Evolutionary conservation across 2,797 vertebrate species (phyloP).

Genomic region (Fratercula arctica): DNA sequence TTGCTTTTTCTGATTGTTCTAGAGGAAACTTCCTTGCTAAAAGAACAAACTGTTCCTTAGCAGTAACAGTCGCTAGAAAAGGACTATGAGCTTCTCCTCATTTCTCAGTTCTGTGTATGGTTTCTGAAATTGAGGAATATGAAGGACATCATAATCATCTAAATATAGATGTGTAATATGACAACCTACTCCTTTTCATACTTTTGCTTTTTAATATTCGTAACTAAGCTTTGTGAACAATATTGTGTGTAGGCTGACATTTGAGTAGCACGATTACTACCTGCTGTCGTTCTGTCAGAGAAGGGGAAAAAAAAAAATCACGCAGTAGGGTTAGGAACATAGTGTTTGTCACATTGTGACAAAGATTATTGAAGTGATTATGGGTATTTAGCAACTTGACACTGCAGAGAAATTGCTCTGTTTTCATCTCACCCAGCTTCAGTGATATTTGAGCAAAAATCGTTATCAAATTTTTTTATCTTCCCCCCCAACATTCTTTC

Average conservation of each 20-base stretch:
- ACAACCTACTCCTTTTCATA: slow-evolving; percentile 26
- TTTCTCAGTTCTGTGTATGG: not conserved
- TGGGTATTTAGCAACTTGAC: slow-evolving; percentile 31
- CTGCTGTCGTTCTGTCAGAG: slow-evolving; percentile 55
- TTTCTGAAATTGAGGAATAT: slow-evolving; percentile 7
- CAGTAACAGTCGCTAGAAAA: not conserved
- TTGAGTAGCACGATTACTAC: slow-evolving; percentile 54
- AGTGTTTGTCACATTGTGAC: slow-evolving; percentile 25
- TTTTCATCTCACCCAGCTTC: not conserved
- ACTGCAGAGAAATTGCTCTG: not conserved
- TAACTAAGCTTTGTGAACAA: slow-evolving; percentile 28
- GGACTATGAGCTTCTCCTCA: not conserved
- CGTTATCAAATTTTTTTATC: not conserved
- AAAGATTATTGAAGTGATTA: slow-evolving; percentile 26
- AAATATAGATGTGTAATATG: slow-evolving; percentile 40
- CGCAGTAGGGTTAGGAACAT: not conserved
- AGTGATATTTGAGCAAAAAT: slow-evolving; percentile 8
- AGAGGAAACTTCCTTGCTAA: not conserved
- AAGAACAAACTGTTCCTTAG: not conserved
- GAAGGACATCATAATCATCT: not conserved
- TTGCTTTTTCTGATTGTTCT: not conserved
- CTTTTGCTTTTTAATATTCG: slow-evolving; percentile 17
- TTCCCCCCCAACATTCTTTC: not conserved
- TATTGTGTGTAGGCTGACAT: slow-evolving; percentile 52
- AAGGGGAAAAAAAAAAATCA: not conserved